These are phyloP conservation scores for Eupithecia abbreviata DNA, from an alignment of 2,888 invertebrate genomes.

Conservation along the genomic window DNA sequence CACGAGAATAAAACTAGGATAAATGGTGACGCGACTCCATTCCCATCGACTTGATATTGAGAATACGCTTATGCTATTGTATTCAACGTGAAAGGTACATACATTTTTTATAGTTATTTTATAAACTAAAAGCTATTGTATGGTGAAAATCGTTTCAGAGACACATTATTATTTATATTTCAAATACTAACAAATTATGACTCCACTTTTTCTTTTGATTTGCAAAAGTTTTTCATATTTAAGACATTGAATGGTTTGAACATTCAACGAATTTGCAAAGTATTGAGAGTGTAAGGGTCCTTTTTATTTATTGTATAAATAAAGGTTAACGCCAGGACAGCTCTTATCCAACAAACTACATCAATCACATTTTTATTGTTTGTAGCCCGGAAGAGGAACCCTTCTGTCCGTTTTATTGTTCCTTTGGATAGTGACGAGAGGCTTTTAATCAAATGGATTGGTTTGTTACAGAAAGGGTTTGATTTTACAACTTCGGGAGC, in stretches of 20 bases:
- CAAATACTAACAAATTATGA: neutral
- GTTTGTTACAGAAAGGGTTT: slow-evolving; percentile 29
- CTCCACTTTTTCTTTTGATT: neutral
- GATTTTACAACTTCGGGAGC: slow-evolving; percentile 28
- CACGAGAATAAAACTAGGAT: too few relatives aligned
- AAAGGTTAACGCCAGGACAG: neutral
- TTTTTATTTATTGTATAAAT: neutral
- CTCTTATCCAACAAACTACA: slow-evolving; percentile 1
- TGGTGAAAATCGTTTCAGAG: too few relatives aligned
- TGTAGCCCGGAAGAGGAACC: neutral
- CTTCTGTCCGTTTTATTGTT: slow-evolving; percentile 14
- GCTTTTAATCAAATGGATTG: slow-evolving; percentile 36
- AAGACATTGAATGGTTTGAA: neutral
- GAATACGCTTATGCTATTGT: too few relatives aligned
- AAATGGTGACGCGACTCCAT: too few relatives aligned
- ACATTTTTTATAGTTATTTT: too few relatives aligned
- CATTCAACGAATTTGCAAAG: neutral
- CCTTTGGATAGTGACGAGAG: slow-evolving; percentile 6
- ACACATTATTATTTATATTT: neutral
- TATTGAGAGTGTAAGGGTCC: neutral
- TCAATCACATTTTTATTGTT: slow-evolving; percentile 3
- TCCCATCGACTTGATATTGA: too few relatives aligned
- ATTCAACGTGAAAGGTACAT: too few relatives aligned
- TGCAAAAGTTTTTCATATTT: neutral
- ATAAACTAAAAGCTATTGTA: too few relatives aligned